A percentile compares a stretch with the other conserved stretches of the same genome.
Evolutionary conservation across 1,140 invertebrate species (phyloP).

Genomic region (Danaus plexippus): DNA sequence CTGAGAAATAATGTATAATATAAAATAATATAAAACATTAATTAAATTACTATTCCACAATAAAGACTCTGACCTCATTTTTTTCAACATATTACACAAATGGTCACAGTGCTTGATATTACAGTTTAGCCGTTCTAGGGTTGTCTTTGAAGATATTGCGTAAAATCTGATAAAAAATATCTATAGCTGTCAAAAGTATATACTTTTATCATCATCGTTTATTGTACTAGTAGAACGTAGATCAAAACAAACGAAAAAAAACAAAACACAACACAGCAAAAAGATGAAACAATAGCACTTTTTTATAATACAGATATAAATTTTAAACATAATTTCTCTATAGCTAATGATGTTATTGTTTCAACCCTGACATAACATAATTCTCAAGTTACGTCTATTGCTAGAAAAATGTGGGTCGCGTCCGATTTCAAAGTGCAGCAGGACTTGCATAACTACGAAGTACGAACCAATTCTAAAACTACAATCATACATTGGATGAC

Average conservation of each 20-base stretch:
- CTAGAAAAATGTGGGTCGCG: constrained; percentile 55
- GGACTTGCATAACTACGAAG: constrained; percentile 41
- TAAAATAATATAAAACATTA: too few species aligned
- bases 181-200: too few species aligned
- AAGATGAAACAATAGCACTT: too few species aligned
- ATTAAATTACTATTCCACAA: background rate
- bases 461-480: constrained; percentile 10
- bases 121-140: constrained; percentile 16
- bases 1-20: too few species aligned
- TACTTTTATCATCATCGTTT: too few species aligned
- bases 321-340: too few species aligned
- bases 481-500: background rate
- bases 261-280: too few species aligned
- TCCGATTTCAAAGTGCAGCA: constrained; percentile 51
- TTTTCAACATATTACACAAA: constrained; percentile 15
- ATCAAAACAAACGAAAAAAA: too few species aligned
- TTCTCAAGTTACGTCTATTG: constrained; percentile 48
- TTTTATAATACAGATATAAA: too few species aligned
- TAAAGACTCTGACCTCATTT: constrained; percentile 18
- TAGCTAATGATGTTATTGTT: too few species aligned
- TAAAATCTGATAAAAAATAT: too few species aligned
- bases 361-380: constrained; percentile 30
- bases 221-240: too few species aligned
- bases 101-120: constrained; percentile 20
- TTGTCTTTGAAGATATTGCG: constrained; percentile 3